Evolutionary conservation across 1,140 invertebrate species (phyloP).

Genomic region (Dendroctonus ponderosae): DNA sequence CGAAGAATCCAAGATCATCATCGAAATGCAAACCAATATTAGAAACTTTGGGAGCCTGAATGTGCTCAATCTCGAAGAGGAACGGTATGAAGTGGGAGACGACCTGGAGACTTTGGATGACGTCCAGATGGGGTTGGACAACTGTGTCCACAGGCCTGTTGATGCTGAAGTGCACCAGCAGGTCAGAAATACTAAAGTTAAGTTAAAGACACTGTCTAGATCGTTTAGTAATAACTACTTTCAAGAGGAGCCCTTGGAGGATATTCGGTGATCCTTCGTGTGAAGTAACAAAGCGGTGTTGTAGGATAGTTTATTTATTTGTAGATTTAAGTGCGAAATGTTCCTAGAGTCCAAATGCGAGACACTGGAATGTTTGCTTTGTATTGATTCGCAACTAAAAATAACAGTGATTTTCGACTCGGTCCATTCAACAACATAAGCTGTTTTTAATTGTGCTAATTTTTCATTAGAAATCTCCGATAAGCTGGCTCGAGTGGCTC

Average conservation of each 20-base stretch:
- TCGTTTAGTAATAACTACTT: constrained; percentile 10
- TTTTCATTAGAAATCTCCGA: no score
- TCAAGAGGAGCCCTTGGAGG: background rate
- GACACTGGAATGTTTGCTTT: no score
- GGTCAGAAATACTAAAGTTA: constrained; percentile 20
- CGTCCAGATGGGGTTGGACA: background rate
- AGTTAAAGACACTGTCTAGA: constrained; percentile 22
- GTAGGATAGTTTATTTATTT: no score
- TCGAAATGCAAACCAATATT: constrained; percentile 1
- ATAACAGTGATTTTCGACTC: no score
- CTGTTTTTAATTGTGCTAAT: no score
- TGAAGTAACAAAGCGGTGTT: no score
- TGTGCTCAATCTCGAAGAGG: background rate
- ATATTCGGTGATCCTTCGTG: no score
- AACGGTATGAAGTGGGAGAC: background rate
- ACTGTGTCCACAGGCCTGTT: background rate
- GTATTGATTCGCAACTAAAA: no score
- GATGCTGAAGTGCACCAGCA: constrained; percentile 15
- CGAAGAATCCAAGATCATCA: constrained; percentile 17
- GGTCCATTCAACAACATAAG: background rate
- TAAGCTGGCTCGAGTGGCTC: no score
- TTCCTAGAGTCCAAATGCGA: no score
- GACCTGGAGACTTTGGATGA: constrained; percentile 3
- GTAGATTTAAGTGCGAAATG: no score
- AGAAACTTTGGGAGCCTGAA: constrained; percentile 1